These are phyloP conservation scores for Caenorhabditis drosophilae DNA, from an alignment of 2,888 invertebrate species.

Conservation along the genomic window DNA sequence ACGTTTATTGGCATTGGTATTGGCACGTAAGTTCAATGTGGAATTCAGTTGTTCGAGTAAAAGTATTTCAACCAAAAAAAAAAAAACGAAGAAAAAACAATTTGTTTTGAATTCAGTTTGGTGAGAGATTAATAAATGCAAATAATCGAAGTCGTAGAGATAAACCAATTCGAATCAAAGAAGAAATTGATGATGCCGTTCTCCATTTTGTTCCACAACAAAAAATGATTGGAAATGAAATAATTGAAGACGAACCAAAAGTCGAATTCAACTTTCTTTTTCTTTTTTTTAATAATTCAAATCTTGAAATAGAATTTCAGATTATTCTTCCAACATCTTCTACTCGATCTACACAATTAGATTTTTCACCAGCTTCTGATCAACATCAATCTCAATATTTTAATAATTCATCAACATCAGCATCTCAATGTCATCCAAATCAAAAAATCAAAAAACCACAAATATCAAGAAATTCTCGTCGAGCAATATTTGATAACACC, in stretches of 20 bases:
- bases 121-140: conserved; percentile 38
- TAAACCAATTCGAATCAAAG: conserved; percentile 32
- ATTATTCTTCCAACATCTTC: neutral
- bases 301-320: no score
- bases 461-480: neutral
- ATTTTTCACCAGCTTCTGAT: no score
- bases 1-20: conserved; percentile 67
- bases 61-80: neutral
- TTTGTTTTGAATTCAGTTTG: conserved; percentile 20
- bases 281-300: no score
- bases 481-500: neutral
- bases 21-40: conserved; percentile 59
- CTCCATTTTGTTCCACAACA: conserved; percentile 26
- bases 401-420: neutral
- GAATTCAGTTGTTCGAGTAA: conserved; percentile 45
- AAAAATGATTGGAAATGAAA: no score
- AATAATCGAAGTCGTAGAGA: conserved; percentile 46
- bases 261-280: no score
- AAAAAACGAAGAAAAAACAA: neutral
- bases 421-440: neutral
- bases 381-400: no score
- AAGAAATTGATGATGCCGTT: conserved; percentile 33
- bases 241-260: no score
- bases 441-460: neutral
- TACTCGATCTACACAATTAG: no score